Evolutionary conservation across 2,113 vertebrate genomes (phyloP), one percentile per base, ranked within the genome.

Genomic region (Polyodon spathula): DNA sequence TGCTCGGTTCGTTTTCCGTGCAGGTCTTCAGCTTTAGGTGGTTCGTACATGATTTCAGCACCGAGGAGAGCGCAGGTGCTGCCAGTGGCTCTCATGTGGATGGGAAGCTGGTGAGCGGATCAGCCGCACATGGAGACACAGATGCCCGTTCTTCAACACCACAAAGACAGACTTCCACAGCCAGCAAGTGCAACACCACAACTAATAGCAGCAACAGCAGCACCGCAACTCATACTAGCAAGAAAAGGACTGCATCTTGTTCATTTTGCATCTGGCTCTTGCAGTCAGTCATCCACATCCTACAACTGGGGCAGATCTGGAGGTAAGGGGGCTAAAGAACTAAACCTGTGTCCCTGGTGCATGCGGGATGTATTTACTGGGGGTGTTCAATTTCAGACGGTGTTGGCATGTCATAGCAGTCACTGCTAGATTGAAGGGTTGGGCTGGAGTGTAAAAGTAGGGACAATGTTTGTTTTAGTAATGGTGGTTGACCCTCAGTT

Each of bases 1-100:
- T 93, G 75, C 88, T 98, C 14, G 95, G 95, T 54, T 98, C 93
- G 12, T 88, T 97, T 50, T 94, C 93, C 0, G 94, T 98, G 46
- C 95, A 98, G 80, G 88, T 95, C 53, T 98, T 98, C 69, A 98
- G 95, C 76, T 98, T 97, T 80, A 82, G 95, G 66, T 98, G 95
- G 95, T 97, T 97, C 73, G 90, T 89, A 5, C 92, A 97, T 72
- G 95, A 98, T 76, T 95, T 97, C 89, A 79, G 90, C 83, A 81
- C 87, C 67, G 91, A 91, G 75, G 92, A 92, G 71, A 80, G 83
- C 75, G 66, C 78, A 15, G 61, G 62, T 37, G 59, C 74, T 27
- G 67, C 71, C 14, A 78, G 79, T 6, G 74, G 78, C 78, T 71
- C 81, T 7, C 82, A 86, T 70, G 65, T 82, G 59, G 93, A 95